Evolutionary conservation across 2,797 vertebrate genomes (phyloP), one percentile per base, ranked within the genome.

Genomic region (Halcyon badia): DNA sequence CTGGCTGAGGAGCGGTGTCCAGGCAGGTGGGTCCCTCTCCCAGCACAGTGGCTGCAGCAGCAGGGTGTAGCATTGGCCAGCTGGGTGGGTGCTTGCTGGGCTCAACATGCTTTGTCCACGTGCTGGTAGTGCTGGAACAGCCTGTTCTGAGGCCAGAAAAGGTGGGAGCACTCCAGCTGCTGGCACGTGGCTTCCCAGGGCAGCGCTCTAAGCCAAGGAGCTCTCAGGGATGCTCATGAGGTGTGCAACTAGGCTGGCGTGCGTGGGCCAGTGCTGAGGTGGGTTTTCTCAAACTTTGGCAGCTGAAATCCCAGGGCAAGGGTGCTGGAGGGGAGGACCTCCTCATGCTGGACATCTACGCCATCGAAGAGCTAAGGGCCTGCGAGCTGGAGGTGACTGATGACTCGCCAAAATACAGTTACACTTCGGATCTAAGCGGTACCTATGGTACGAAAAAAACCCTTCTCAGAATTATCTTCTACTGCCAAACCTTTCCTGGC

Each of bases 261-360:
- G 39, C 21, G 3, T 3, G 11, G 52, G 20, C 52, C 25, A 14
- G 48, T 11, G 28, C 31, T 30, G 19, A 56, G 37, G n/a, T 21
- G 21, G 33, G 39, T 41, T 78, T 84, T 79, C 68, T 71, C 41
- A 78, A 68, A 25, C 48, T 58, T 87, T 96, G 94, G 48, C 96
- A 99, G 99, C 95, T 99, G 19, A 99, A 99, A 97, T 99, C 99
- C 68, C 99, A 99, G 95, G 99, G 99, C 66, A 99, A 99, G 51
- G 99, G 99, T 17, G 97, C 98, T 3, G 99, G 99, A 24, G 99
- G 98, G 2, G 99, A 98, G 90, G 99, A 99, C 82, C 98, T 99
- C 93, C 98, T 99, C 96, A 99, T 99, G 99, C 94, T 99, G 98
- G 99, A 99, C 97, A 99, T 99, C 90, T 99, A 99, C 3, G 99